Conservation (phyloP, 2,888 invertebrate species). For the Adineta ricciae region DNA sequence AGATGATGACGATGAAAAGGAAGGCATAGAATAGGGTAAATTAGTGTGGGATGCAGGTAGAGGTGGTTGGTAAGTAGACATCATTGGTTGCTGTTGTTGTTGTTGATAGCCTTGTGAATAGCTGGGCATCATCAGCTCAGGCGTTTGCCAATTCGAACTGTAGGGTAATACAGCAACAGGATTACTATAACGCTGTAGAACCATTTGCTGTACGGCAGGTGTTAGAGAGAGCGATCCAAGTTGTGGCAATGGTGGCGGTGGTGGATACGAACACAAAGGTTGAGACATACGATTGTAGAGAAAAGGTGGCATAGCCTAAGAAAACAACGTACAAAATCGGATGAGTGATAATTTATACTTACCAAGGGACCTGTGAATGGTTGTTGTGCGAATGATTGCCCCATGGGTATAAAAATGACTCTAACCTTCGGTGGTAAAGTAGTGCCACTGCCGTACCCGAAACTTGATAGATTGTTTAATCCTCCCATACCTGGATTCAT, state of each 20-base stretch:
- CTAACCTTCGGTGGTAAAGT: background rate
- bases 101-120: background rate
- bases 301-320: background rate
- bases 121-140: background rate
- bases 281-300: conserved; percentile 1
- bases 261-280: background rate
- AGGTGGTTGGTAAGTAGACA: background rate
- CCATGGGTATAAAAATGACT: background rate
- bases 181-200: background rate
- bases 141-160: background rate
- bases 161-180: background rate
- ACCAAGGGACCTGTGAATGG: background rate
- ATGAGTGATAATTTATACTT: background rate
- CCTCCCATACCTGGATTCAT: background rate
- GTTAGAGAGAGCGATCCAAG: background rate
- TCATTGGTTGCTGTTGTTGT: background rate
- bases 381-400: background rate
- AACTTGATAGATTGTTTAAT: background rate
- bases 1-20: background rate
- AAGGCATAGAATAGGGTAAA: background rate
- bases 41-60: background rate
- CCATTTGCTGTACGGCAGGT: conserved; percentile 12
- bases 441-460: no score
- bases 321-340: background rate
- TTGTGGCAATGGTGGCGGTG: conserved; percentile 4